Evolutionary conservation across 2,797 vertebrate genomes (phyloP).

Genomic region (Myripristis murdjan): DNA sequence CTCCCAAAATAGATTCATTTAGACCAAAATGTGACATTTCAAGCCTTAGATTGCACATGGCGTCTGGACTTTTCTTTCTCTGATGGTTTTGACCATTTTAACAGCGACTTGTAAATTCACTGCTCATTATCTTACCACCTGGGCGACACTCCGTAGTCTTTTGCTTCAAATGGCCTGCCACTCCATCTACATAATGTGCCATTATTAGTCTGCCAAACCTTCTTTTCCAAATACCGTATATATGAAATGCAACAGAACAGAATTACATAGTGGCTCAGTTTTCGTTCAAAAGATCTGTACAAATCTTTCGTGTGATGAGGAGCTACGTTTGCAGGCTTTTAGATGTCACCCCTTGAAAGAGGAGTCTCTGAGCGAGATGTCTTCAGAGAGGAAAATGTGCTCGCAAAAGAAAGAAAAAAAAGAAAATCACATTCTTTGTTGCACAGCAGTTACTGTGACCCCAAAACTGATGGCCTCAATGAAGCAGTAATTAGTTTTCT

Average conservation of each 20-base stretch:
- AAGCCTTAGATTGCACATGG: too few species aligned
- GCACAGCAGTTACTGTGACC: too few species aligned
- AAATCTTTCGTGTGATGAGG: conserved; percentile 2
- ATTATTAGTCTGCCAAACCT: too few species aligned
- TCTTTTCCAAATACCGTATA: too few species aligned
- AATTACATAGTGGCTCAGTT: conserved; percentile 12
- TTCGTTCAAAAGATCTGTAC: conserved; percentile 21
- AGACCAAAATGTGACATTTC: too few species aligned
- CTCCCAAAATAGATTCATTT: too few species aligned
- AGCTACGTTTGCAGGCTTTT: neutral
- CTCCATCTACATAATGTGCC: too few species aligned
- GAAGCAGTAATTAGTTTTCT: conserved; percentile 9
- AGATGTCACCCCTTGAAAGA: neutral
- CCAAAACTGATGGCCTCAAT: conserved; percentile 19
- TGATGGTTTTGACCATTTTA: conserved; percentile 39
- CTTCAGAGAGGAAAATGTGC: conserved; percentile 10
- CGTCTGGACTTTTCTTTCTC: too few species aligned
- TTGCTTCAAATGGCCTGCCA: too few species aligned
- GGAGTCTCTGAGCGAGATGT: too few species aligned
- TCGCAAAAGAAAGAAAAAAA: too few species aligned
- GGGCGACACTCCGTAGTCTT: neutral
- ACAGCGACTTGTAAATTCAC: conserved; percentile 16
- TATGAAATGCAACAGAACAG: neutral
- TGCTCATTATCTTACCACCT: conserved; percentile 24
- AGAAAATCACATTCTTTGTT: too few species aligned